phyloP scores from a whole-genome alignment of 2,888 invertebrate species.

The Hedychridium roseum region DNA sequence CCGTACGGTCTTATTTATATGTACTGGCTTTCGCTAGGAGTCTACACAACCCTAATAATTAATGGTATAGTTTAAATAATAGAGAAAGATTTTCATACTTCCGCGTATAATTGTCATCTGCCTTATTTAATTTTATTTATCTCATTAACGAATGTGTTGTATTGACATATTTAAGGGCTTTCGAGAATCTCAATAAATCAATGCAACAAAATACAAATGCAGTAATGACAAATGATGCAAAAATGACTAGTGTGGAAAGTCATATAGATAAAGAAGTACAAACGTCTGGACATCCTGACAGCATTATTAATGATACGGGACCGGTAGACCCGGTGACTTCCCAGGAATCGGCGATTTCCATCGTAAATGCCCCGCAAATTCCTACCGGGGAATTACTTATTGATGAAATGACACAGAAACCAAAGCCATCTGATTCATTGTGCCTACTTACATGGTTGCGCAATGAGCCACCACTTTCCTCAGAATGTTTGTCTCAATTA shows the following conservation, averaged over 20 bases:
- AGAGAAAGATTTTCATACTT: neutral
- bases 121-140: no score
- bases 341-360: no score
- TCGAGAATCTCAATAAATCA: conserved; percentile 55
- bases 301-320: conserved; percentile 15
- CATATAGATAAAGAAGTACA: conserved; percentile 21
- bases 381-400: conserved; percentile 20
- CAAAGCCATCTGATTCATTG: conserved; percentile 56
- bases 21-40: no score
- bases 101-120: no score
- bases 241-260: conserved; percentile 27
- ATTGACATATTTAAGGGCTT: conserved; percentile 43
- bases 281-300: conserved; percentile 24
- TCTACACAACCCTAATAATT: no score
- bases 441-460: conserved; percentile 75
- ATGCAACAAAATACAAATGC: conserved; percentile 9
- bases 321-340: conserved; percentile 14
- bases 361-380: no score
- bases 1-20: no score
- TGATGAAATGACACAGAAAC: conserved; percentile 21
- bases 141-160: neutral
- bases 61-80: neutral
- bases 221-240: conserved; percentile 29
- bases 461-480: conserved; percentile 70
- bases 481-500: conserved; percentile 71